A percentile compares a stretch with the other conserved stretches of the same genome.
Conservation (phyloP, 92 coral and sea anemone genomes). For the Ricordea florida region DNA sequence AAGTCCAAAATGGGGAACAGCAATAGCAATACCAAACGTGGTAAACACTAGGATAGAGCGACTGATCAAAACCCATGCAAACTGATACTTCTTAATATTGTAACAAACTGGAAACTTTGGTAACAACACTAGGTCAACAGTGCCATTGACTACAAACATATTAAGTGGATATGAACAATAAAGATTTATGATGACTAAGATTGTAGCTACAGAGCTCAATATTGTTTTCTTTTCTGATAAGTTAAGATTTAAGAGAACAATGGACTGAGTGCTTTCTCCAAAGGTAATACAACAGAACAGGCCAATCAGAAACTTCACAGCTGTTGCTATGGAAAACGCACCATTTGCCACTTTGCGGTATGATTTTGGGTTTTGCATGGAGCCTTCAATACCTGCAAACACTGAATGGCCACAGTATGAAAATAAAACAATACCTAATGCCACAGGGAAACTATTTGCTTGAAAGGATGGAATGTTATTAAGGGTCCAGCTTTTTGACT, state of each 20-base stretch:
- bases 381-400: constrained; percentile 83
- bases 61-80: constrained; percentile 51
- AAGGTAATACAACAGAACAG: constrained; percentile 62
- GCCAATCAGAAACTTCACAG: constrained; percentile 60
- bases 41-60: constrained; percentile 53
- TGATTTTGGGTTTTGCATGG: constrained; percentile 77
- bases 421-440: constrained; percentile 75
- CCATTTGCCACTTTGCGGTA: constrained; percentile 67
- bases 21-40: constrained; percentile 71
- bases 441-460: constrained; percentile 63
- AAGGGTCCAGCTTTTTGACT: constrained; percentile 55
- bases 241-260: constrained; percentile 64
- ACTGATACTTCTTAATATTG: constrained; percentile 45
- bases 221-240: constrained; percentile 44
- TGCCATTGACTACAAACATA: constrained; percentile 76
- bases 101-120: constrained; percentile 69
- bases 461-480: constrained; percentile 63
- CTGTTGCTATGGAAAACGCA: constrained; percentile 65
- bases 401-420: constrained; percentile 78
- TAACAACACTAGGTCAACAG: constrained; percentile 61
- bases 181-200: constrained; percentile 63
- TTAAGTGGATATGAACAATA: constrained; percentile 82
- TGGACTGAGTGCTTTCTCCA: constrained; percentile 61
- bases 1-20: constrained; percentile 81
- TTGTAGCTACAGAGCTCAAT: constrained; percentile 47